Evolutionary conservation across 2,113 vertebrate genomes (phyloP), one percentile per base, ranked within the genome.

Genomic region (Semnornis frantzii): DNA sequence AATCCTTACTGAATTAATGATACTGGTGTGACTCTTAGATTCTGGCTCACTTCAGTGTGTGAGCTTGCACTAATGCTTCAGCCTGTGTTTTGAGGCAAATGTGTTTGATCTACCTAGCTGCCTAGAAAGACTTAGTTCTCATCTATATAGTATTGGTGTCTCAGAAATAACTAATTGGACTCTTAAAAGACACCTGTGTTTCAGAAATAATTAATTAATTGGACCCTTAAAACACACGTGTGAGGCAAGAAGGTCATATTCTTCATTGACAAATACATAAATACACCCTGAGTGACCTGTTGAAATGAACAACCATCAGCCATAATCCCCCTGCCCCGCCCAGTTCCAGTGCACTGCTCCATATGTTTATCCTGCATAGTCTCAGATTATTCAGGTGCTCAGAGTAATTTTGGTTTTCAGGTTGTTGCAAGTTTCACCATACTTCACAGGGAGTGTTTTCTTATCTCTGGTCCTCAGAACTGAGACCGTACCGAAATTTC

Each of bases 1-100:
- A 90, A 69, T 92, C 82, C 18, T 68, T 82, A 69, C 54, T 39
- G 34, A 12, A 19, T 83, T 82, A 39, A 27, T n/a, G 57, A 70
- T 79, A 23, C 21, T 57, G 57, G 23, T 66, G 23, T 83, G 85
- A 63, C 59, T 89, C 85, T 73, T 87, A 28, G 60, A 15, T 30
- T 74, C 50, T 24, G 84, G 55, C 58, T 93, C 33, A n/a, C 85
- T 92, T 86, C 69, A 88, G 60, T 91, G n/a, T 63, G 54, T 92
- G 59, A 93, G 73, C 34, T 27, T 27, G 46, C 82, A 70, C 73
- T 85, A 80, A 46, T 33, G 63, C 68, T 89, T 92, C 55, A 71
- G 62, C 31, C 5, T 39, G 24, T 48, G 58, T 85, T 92, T 86
- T 37, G 20, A 82, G 78, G 55, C 52, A 87, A 57, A 76, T 0